A percentile compares a stretch with the other conserved stretches of the same genome.
phyloP scores from a whole-genome alignment of 2,797 vertebrate genomes.

The Cichlasoma orientale region DNA sequence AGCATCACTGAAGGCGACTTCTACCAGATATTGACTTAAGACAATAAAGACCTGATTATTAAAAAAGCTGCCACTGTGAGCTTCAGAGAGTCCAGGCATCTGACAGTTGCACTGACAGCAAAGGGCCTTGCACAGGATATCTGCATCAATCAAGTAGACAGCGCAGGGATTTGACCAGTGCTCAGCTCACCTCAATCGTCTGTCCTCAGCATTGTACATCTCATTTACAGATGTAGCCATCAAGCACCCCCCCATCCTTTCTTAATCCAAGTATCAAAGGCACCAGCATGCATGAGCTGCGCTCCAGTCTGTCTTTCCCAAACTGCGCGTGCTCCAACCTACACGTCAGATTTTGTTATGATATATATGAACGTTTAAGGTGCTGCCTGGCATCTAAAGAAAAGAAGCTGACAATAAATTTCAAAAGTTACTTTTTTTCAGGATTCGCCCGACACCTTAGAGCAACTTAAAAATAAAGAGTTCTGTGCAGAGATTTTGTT shows the following conservation, averaged over 20 bases:
- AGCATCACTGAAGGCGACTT: constrained; percentile 1
- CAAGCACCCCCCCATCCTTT: constrained; percentile 1
- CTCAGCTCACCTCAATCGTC: constrained; percentile 57
- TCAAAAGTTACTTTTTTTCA: background rate
- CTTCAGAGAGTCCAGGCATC: constrained; percentile 38
- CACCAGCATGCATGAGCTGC: background rate
- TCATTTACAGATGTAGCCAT: constrained; percentile 70
- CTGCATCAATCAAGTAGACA: constrained; percentile 73
- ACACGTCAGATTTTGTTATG: background rate
- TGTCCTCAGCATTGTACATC: constrained; percentile 49
- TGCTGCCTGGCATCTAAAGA: background rate
- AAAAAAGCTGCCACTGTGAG: constrained; percentile 4
- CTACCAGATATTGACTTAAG: background rate
- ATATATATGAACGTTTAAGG: background rate
- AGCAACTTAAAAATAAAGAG: background rate
- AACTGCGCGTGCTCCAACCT: background rate
- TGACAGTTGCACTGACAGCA: constrained; percentile 59
- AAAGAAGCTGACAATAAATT: background rate
- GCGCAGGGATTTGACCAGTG: constrained; percentile 59
- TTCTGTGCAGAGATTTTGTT: background rate
- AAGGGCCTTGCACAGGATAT: constrained; percentile 62
- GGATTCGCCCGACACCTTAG: background rate
- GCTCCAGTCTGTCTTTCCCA: background rate
- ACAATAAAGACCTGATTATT: constrained; percentile 13
- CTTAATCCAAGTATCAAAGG: constrained; percentile 37